Evolutionary conservation across 2,888 invertebrate species (phyloP), one percentile per base, ranked within the genome.

Genomic region (Leptarthrus brevirostris): DNA sequence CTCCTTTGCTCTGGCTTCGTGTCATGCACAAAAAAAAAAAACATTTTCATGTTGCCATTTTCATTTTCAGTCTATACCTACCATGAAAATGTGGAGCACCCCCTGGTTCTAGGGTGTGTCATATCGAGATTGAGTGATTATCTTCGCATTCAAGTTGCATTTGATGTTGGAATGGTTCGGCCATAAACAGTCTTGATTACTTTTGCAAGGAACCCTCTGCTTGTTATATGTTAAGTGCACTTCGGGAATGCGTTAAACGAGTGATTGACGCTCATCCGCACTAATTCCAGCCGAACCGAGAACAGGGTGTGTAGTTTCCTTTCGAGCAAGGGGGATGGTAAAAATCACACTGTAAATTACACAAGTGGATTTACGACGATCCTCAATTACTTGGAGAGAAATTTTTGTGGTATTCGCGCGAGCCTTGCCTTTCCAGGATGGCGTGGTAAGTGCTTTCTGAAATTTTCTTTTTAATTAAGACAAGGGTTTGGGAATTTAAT

Each of bases 111-210:
- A 12, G 40, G 8, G 40, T 40, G 40, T 40, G 49, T 49, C 49
- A 49, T 49, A 49, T 49, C 49, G 49, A 49, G 49, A 49, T 49
- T 49, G 49, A 49, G 49, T 49, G 49, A 49, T 49, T 49, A 49
- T 49, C 49, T 49, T 3, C 18, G 8, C 49, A 49, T 49, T 40
- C 40, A 40, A 12, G 40, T 40, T 40, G 40, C 40, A 40, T 40
- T 40, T 40, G 40, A 12, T 40, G 8, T 6, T 3, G 3, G 30
- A 30, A 8, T 30, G 30, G 30, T 30, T 30, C 30, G 30, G 8
- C 30, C 8, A 5, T 3, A 40, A 12, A 6, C n/a, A n/a, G 40
- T 12, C n/a, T 12, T 40, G 40, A 40, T 40, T 40, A 40, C 40
- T 40, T 40, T 6, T 8, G 12, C 6, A 40, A 40, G n/a, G 40